Conservation (phyloP, 2,113 vertebrate species). For the Ariopsis seemanni region DNA sequence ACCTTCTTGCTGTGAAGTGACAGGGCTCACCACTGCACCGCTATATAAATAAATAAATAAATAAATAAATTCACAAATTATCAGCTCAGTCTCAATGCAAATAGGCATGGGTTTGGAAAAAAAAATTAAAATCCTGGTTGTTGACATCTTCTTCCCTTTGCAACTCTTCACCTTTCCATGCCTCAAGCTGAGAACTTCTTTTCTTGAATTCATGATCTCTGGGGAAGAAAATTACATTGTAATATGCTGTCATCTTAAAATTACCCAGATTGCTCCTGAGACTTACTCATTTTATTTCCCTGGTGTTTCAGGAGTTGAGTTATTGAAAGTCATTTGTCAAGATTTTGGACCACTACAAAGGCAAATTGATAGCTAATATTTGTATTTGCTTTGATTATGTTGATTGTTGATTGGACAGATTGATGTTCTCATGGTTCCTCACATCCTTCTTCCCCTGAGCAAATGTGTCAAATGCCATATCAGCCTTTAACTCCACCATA, state of each 20-base stretch:
- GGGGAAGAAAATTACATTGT: constrained; percentile 39
- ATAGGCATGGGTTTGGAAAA: not conserved
- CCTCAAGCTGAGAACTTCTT: constrained; percentile 40
- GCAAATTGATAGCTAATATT: not conserved
- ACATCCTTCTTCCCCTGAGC: not conserved
- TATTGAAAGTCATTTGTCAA: not conserved
- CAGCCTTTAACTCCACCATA: not conserved
- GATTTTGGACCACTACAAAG: not conserved
- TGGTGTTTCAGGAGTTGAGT: constrained; percentile 17
- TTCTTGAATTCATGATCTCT: constrained; percentile 46
- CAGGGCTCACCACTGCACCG: too few species aligned
- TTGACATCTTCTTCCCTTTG: constrained; percentile 1
- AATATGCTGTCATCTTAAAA: constrained; percentile 49
- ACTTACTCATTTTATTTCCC: constrained; percentile 53
- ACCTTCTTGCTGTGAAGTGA: too few species aligned
- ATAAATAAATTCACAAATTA: not conserved
- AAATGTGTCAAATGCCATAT: not conserved
- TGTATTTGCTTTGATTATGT: not conserved
- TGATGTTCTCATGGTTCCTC: not conserved
- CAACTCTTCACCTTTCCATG: not conserved
- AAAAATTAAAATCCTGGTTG: not conserved
- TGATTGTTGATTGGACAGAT: too few species aligned
- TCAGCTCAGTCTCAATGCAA: not conserved
- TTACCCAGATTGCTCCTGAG: constrained; percentile 43
- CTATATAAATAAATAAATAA: too few species aligned